A percentile compares a stretch with the other conserved stretches of the same genome.
These are phyloP conservation scores for Phyto melanocephala DNA, from an alignment of 2,888 invertebrate genomes.

Conservation along the genomic window DNA sequence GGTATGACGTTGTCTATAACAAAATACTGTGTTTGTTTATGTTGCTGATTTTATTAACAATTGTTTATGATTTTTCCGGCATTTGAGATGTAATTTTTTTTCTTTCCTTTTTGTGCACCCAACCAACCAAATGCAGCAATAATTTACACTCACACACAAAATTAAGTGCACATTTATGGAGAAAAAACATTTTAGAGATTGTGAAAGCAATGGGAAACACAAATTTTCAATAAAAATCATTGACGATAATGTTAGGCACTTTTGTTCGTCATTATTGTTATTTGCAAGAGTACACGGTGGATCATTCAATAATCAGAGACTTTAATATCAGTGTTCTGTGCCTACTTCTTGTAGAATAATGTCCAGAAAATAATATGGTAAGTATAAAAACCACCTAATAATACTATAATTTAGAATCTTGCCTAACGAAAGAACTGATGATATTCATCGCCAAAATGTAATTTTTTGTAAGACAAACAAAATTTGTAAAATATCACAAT, in stretches of 20 bases:
- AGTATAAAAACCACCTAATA: no score
- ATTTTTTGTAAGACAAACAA: no score
- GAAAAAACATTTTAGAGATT: neutral
- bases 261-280: no score
- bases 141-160: slow-evolving; percentile 35
- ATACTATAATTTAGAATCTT: no score
- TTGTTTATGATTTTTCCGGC: slow-evolving; percentile 65
- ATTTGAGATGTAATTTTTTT: slow-evolving; percentile 37
- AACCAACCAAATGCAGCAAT: neutral
- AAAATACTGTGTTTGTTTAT: slow-evolving; percentile 1
- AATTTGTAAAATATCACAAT: no score
- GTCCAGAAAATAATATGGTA: no score
- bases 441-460: no score
- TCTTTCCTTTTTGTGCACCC: neutral
- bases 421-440: no score
- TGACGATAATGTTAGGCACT: slow-evolving; percentile 25
- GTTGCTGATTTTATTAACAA: slow-evolving; percentile 56
- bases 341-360: no score
- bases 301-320: no score
- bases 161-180: slow-evolving; percentile 2
- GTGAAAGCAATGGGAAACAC: neutral
- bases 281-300: no score
- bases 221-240: slow-evolving; percentile 23
- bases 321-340: no score
- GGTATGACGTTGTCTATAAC: slow-evolving; percentile 25